A percentile compares a stretch with the other conserved stretches of the same genome.
Conservation (phyloP, 2,113 vertebrate species). For the Peromyscus polionotus region DNA sequence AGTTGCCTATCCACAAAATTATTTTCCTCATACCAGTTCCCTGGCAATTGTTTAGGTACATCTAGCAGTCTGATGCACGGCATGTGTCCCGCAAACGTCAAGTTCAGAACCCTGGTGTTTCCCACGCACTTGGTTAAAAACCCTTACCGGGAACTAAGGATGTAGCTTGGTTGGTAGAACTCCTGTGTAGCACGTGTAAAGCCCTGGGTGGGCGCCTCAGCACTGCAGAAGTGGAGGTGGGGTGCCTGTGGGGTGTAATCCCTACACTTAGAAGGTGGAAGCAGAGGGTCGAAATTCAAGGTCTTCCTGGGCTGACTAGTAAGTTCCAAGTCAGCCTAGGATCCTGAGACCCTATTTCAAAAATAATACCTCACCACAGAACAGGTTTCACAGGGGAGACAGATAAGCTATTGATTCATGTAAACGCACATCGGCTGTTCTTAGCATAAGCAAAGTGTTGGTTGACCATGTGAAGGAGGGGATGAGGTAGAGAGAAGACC, state of each 20-base stretch:
- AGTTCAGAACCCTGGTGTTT: background rate
- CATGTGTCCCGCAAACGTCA: background rate
- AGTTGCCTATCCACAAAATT: constrained; percentile 20
- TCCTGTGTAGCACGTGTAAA: background rate
- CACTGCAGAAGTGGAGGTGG: no score
- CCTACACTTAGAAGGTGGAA: background rate
- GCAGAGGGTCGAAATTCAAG: background rate
- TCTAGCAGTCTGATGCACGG: background rate
- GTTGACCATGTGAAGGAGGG: background rate
- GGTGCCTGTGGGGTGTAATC: background rate
- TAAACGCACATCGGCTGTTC: background rate
- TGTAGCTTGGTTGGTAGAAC: background rate
- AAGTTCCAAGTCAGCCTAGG: background rate
- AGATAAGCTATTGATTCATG: background rate
- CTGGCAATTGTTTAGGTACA: background rate
- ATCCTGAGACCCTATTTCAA: background rate
- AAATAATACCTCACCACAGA: background rate
- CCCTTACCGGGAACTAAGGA: background rate
- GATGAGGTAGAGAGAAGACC: background rate
- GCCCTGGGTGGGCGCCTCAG: background rate
- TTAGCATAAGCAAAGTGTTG: background rate
- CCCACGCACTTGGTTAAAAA: background rate
- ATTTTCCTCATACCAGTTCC: background rate
- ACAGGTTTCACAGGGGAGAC: background rate
- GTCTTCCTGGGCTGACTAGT: background rate